These are phyloP conservation scores for Acrocephalus kingi DNA, from an alignment of 2,113 vertebrate genomes.

Conservation along the genomic window DNA sequence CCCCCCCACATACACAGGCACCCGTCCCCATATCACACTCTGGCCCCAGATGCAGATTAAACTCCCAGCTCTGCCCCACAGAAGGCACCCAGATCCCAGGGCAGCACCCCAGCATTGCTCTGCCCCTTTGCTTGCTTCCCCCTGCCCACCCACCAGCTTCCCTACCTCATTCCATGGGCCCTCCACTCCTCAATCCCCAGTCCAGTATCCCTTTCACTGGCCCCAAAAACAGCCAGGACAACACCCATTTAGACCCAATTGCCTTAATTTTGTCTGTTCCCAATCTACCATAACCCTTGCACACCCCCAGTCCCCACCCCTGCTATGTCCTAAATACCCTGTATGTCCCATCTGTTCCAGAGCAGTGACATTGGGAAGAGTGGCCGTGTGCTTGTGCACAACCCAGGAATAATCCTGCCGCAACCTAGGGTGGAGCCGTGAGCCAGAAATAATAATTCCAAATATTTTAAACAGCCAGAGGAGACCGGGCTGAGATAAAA, in stretches of 20 bases:
- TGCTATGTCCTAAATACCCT: background rate
- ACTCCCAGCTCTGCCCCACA: background rate
- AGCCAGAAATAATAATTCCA: constrained; percentile 57
- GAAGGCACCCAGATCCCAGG: background rate
- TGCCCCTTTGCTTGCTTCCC: background rate
- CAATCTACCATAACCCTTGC: background rate
- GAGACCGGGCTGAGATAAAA: constrained; percentile 59
- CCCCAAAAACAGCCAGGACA: background rate
- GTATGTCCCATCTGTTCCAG: background rate
- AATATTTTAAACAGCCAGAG: constrained; percentile 59
- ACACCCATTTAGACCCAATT: background rate
- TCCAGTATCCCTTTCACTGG: background rate
- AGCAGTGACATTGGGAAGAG: background rate
- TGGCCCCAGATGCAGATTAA: background rate
- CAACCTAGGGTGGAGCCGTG: background rate
- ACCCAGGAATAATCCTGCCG: background rate
- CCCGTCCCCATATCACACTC: background rate
- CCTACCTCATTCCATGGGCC: background rate
- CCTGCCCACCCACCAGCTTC: background rate
- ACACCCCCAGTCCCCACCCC: background rate
- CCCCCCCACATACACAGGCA: too few species aligned
- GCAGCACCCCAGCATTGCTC: background rate
- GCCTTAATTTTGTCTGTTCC: background rate
- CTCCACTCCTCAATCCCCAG: background rate
- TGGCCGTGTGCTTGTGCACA: background rate